Base-by-base conservation (phyloP, 2,113 vertebrate species). In the Crotalus viridis region DNA sequence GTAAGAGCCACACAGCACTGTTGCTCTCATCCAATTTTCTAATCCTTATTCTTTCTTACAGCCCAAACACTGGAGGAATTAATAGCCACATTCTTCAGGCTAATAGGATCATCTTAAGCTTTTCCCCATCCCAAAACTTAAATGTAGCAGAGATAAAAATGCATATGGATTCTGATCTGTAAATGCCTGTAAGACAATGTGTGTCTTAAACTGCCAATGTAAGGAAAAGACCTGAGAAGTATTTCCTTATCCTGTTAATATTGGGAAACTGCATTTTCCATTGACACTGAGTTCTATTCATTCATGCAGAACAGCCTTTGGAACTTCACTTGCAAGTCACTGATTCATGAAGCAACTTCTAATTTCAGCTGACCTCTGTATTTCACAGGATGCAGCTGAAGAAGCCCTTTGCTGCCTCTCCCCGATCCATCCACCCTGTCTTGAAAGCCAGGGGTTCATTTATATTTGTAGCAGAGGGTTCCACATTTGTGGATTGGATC, bases 61-160 rank as follows among this genome's bases (percentile, higher is more conserved):
- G 0, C 91, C 55, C 91, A 92, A 28, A 5, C 15, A n/a, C 21
- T 55, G 52, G 43, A 85, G 88, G 90, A 91, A 93, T 94, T 87
- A 85, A 57, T 93, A 33, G 74, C 88, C 89, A 39, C 88, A 1
- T 1, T 46, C 54, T 5, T 46, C 33, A 64, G 48, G 12, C 87
- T 93, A 93, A 93, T 17, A 88, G 61, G 93, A 93, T 94, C 93
- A 89, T 1, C 93, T 93, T 90, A 94, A 95, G 89, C 93, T 92
- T 91, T 90, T 64, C 51, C 85, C 61, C 85, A 56, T 94, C 48
- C 33, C 86, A 91, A 61, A 91, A 90, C 88, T 85, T 88, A 90
- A 93, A 48, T 0, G 3, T 3, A 59, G 54, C 90, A 19, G 21
- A 88, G 89, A 39, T 61, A 46, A 85, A 86, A 94, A 55, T 55